Base-by-base conservation (phyloP, 2,113 vertebrate species). In the Struthio camelus region DNA sequence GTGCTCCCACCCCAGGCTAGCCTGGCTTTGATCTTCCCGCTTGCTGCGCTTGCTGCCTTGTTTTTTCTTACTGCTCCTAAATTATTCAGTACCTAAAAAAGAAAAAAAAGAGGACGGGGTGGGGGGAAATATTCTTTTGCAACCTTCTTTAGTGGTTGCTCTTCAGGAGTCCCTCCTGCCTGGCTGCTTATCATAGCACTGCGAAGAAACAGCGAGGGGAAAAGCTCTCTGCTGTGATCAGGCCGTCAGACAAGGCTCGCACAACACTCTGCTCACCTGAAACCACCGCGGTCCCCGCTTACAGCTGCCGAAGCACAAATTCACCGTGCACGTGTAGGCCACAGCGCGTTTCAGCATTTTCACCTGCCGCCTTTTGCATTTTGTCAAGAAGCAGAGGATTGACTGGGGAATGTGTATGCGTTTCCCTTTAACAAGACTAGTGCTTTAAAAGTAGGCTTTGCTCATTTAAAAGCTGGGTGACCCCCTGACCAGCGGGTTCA, bases 281-380 rank as follows among this genome's bases (percentile, higher is more conserved):
- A 91, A 34, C 23, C 80, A 36, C n/a, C 84, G 78, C 91, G 44
- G 34, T 25, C 80, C 2, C 36, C 17, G 80, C 72, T 36, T 6
- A 16, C 1, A 7, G 25, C 4, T 24, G 10, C 3, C 32, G 82
- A 62, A 72, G 28, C 77, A 62, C 59, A 69, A 51, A 89, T 51
- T 14, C 53, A 22, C 24, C 32, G 12, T 11, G 14, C 4, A 1
- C 2, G 3, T 8, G 24, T 3, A 58, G 51, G 28, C 6, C 14
- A 24, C 20, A 3, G 15, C 11, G 42, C n/a, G 36, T 1, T 71
- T 90, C 13, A 30, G 6, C 17, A 2, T 42, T 73, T 48, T 27
- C 44, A 27, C 8, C 0, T 1, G 20, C 30, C 58, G 11, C 0
- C 0, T 83, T 54, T 69, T n/a, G 10, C 22, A 0, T 0, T 3